Conservation (phyloP, 2,888 invertebrate genomes). For the Scaptomyza flava region DNA sequence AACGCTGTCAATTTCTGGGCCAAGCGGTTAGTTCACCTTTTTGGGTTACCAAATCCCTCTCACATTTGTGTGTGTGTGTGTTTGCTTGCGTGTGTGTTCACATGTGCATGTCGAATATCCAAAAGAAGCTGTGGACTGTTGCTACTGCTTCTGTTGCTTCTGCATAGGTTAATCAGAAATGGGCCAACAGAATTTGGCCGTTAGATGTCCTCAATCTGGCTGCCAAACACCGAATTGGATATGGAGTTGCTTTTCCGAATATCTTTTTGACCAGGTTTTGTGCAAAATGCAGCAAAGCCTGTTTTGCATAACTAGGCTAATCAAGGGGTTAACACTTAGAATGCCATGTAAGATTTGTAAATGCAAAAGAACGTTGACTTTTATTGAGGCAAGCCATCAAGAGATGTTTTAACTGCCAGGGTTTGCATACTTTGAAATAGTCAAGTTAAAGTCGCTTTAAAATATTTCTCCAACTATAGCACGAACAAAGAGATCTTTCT, state of each 20-base stretch:
- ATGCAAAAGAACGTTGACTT: background rate
- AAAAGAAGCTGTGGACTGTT: conserved; percentile 16
- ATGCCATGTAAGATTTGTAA: background rate
- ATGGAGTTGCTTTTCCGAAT: conserved; percentile 8
- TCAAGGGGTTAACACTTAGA: conserved; percentile 1
- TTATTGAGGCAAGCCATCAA: background rate
- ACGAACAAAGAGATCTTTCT: too few relatives aligned
- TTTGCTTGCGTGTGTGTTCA: background rate
- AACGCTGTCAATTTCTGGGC: conserved; percentile 23
- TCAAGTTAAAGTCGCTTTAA: too few relatives aligned
- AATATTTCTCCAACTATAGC: too few relatives aligned
- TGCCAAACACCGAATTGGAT: conserved; percentile 18
- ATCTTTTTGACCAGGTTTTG: conserved; percentile 9
- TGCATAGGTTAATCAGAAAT: conserved; percentile 35
- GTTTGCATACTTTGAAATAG: background rate
- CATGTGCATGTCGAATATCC: conserved; percentile 13
- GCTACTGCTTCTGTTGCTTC: background rate
- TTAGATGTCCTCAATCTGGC: conserved; percentile 9
- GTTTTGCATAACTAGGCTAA: conserved; percentile 13
- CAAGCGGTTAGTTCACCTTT: conserved; percentile 35
- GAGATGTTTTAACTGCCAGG: background rate
- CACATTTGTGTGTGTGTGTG: background rate
- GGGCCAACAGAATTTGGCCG: conserved; percentile 19
- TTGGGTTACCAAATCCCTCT: conserved; percentile 2
- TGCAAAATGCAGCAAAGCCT: conserved; percentile 7